Evolutionary conservation across 2,888 invertebrate genomes (phyloP), one percentile per base, ranked within the genome.

Genomic region (Euplagia quadripunctaria): DNA sequence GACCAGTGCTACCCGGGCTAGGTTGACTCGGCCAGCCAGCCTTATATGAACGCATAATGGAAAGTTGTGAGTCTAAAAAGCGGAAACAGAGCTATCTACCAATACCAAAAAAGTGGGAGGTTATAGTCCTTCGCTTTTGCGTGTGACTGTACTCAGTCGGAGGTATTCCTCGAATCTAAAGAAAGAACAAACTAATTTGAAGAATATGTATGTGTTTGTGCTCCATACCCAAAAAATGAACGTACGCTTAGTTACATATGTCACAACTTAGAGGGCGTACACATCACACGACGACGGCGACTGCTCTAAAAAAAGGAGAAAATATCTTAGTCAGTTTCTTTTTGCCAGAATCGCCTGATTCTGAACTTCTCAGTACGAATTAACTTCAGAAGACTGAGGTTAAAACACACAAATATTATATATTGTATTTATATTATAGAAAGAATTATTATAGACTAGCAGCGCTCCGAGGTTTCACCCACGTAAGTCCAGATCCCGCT

Each of bases 141-240:
- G 0, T 58, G n/a, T 76, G 82, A 86, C 77, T 82, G 90, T 93
- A 91, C 91, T 6, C 82, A 71, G 88, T 85, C 78, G 86, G 89
- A 81, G 83, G 82, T 82, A 85, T 93, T 94, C 92, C 84, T 82
- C 88, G 92, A 92, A 93, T 88, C 87, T 88, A 87, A 92, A 89
- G 90, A 86, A 88, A 88, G 85, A 88, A 80, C 88, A 90, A 91
- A 91, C 86, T 87, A 88, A 92, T 92, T 90, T 87, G 87, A 73
- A 74, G 71, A 86, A 83, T 83, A 79, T 89, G 87, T 92, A 91
- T 92, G 90, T 85, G 82, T 86, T 87, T 89, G 86, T 82, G 79
- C 43, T 71, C 68, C 78, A 78, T 68, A 79, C 84, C 90, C 91
- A 90, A 85, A 91, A 92, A 89, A 86, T 84, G 74, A 76, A 74